Base-by-base conservation (phyloP, 2,888 invertebrate species). In the Tubulanus polymorphus region DNA sequence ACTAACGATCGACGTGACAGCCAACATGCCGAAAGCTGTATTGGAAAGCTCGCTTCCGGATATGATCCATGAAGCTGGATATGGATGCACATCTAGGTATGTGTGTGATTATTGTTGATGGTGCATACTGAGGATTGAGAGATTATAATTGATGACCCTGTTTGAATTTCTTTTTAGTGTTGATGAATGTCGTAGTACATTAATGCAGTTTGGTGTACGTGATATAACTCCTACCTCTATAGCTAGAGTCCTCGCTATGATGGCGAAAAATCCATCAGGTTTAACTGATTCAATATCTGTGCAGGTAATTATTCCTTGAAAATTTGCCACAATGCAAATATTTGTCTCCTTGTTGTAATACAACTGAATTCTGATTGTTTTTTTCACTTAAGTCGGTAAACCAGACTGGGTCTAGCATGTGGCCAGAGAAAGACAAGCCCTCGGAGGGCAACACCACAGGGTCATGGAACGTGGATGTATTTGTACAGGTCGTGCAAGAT, bases 381-480 rank as follows among this genome's bases (percentile, higher is more conserved):
- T 15, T 15, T 23, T 41, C 15, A 8, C 41, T 32, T 23, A 8
- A 41, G 41, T 41, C 41, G 6, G 23, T 41, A 18, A 41, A 41
- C 41, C 41, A 41, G 23, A 18, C 41, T 15, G 41, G 41, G 3
- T 18, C 20, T 18, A 41, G 41, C 15, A 41, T 41, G 6, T 41
- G 41, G 41, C 20, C 20, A 5, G 41, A 57, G 49, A 73, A 72
- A 57, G 74, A 73, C 51, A 77, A 79, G 37, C 60, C 66, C 25
- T 76, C 75, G 25, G 68, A 64, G 18, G 71, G 67, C 53, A 75
- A 72, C 48, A 84, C 79, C 76, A 85, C 75, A 37, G n/a, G n/a
- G n/a, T 84, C 89, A 2, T 97, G 96, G 96, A 94, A 94, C 78
- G 86, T 92, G 12, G 95, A 96, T 73, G 86, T 93, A 53, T 94